These are phyloP conservation scores for Hemaris fuciformis DNA, from an alignment of 2,888 invertebrate species.

Conservation along the genomic window DNA sequence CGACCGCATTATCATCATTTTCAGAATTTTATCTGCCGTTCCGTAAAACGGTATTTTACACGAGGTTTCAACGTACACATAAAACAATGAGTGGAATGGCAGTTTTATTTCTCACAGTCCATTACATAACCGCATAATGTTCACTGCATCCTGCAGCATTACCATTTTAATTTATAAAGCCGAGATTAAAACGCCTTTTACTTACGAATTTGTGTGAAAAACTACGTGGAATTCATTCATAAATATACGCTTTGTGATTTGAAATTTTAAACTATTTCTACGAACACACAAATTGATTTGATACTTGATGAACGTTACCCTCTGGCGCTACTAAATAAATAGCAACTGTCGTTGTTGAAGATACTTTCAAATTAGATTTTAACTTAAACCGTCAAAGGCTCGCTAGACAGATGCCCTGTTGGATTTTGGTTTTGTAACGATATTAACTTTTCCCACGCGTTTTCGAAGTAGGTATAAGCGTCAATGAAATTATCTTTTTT, in stretches of 20 bases:
- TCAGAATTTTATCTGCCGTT: not conserved
- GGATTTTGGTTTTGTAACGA: not conserved
- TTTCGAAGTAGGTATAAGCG: too few relatives aligned
- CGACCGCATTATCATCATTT: too few relatives aligned
- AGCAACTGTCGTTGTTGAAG: not conserved
- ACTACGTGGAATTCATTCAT: not conserved
- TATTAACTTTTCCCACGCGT: not conserved
- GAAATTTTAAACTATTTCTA: not conserved
- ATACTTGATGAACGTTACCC: not conserved
- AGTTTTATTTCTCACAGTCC: conserved; percentile 8
- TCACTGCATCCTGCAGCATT: conserved; percentile 12
- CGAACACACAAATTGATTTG: not conserved
- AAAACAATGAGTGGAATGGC: not conserved
- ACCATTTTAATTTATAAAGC: not conserved
- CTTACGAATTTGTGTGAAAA: not conserved
- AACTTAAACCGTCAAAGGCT: not conserved
- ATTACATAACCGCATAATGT: conserved; percentile 26
- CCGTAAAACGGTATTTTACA: not conserved
- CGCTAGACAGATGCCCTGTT: not conserved
- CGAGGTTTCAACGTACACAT: not conserved
- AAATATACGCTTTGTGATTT: not conserved
- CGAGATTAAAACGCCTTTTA: not conserved
- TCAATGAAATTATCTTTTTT: too few relatives aligned
- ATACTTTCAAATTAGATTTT: not conserved
- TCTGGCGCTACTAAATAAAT: not conserved